Base-by-base conservation (phyloP, 2,113 vertebrate species). In the Manacus vitellinus region DNA sequence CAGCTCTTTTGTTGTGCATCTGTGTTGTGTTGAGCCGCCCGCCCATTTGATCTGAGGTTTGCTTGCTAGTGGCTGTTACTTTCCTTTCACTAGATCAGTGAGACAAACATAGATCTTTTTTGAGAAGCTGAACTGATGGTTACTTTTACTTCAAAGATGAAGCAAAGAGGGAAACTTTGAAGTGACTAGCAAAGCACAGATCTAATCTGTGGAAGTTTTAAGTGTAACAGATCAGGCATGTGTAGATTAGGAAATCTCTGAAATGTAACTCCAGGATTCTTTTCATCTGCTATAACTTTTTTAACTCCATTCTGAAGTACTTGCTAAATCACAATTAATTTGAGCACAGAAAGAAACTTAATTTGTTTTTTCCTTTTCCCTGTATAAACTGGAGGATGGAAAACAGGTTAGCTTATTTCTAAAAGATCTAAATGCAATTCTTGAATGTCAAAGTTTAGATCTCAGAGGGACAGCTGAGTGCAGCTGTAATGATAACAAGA, bases 401-500 rank as follows among this genome's bases (percentile, higher is more conserved):
- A 92, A 96, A 92, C 58, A 22, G 28, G 15, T 44, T 31, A 71
- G 14, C 21, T 82, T 56, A 72, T 66, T 75, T 82, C 77, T 71
- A 23, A 73, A 85, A 88, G 33, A 43, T 51, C 63, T 55, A 91
- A 74, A 89, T 81, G 12, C 35, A 65, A 19, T 39, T 80, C 31
- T 85, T 75, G 30, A 55, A 89, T 91, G 91, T 87, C 46, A 75
- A 63, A 82, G 55, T 88, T 95, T 79, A 91, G 23, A 61, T 96
- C 20, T 76, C 37, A 47, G 68, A 89, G 77, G 58, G 70, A 81
- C 33, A 80, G 31, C 54, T 78, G 65, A 86, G 33, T 84, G 43
- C 28, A 91, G 56, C 80, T 93, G 17, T 74, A 95, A 65, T 87
- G 67, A 66, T 95, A 79, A 93, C 88, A 96, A 82, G 55, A 76